These are phyloP conservation scores for Caenorhabditis sp. DNA, from an alignment of 2,888 invertebrate species.

Conservation along the genomic window DNA sequence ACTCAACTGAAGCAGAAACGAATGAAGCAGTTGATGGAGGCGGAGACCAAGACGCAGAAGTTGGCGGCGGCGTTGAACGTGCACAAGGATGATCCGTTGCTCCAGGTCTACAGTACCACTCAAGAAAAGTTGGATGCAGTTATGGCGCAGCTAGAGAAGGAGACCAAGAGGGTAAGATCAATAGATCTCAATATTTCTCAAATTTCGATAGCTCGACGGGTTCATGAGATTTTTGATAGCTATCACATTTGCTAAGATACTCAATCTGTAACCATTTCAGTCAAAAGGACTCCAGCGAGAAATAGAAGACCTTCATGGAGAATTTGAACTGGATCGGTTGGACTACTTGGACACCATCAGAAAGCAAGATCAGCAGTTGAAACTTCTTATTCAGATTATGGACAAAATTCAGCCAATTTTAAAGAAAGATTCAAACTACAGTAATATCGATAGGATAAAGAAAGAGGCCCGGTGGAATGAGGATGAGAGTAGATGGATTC, in stretches of 20 bases:
- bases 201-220: no score
- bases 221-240: no score
- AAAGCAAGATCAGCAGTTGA: constrained; percentile 88
- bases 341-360: constrained; percentile 90
- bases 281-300: constrained; percentile 88
- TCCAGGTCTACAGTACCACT: constrained; percentile 89
- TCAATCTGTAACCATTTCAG: no score
- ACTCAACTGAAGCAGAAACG: constrained; percentile 88
- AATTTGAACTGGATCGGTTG: constrained; percentile 90
- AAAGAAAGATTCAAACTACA: constrained; percentile 74
- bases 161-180: constrained; percentile 79
- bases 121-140: constrained; percentile 89
- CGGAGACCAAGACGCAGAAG: constrained; percentile 86
- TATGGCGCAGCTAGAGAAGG: constrained; percentile 87
- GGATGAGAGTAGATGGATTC: constrained; percentile 86
- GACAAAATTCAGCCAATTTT: constrained; percentile 87
- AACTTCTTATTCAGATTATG: constrained; percentile 86
- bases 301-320: constrained; percentile 89
- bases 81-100: constrained; percentile 88
- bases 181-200: no score
- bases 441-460: constrained; percentile 88
- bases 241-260: no score
- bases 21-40: constrained; percentile 87
- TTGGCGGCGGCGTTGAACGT: constrained; percentile 85
- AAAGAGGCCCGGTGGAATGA: constrained; percentile 89